phyloP scores from a whole-genome alignment of 2,797 vertebrate species.

The Ptychobarbus kaznakovi region DNA sequence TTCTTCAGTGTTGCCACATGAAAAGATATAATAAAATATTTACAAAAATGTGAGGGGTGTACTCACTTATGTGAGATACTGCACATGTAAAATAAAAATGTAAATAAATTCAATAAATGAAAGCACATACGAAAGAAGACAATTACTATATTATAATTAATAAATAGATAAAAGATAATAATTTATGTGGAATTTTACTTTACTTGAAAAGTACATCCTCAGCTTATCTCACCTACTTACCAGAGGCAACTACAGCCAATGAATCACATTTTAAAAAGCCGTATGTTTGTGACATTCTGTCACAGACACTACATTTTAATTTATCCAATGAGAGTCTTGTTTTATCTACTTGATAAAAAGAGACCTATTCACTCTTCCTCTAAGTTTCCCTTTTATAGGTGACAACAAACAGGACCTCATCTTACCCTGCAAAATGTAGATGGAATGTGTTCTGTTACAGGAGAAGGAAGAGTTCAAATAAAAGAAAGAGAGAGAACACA shows the following conservation, averaged over 20 bases:
- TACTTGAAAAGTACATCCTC: neutral
- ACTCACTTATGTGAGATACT: too few relatives aligned
- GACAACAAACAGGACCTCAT: conserved; percentile 31
- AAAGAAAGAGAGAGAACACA: conserved; percentile 24
- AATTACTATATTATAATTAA: neutral
- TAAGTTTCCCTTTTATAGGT: neutral
- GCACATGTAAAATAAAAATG: neutral
- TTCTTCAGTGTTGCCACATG: too few relatives aligned
- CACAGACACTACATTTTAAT: neutral
- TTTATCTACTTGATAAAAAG: neutral
- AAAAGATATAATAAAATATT: too few relatives aligned
- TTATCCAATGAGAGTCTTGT: neutral
- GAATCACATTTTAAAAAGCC: neutral
- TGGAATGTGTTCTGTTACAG: neutral
- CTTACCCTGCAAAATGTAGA: neutral
- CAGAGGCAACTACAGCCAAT: neutral
- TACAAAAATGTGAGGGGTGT: too few relatives aligned
- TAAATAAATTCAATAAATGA: neutral
- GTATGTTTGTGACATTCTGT: neutral
- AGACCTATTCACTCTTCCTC: neutral
- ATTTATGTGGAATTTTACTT: neutral
- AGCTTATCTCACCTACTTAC: neutral
- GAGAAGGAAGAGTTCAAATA: conserved; percentile 18
- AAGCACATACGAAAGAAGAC: neutral
- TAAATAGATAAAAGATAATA: neutral